Percentiles rank a stretch among this genome's conserved stretches.
These are phyloP conservation scores for Ichneumon xanthorius DNA, from an alignment of 2,888 invertebrate species.

Conservation along the genomic window DNA sequence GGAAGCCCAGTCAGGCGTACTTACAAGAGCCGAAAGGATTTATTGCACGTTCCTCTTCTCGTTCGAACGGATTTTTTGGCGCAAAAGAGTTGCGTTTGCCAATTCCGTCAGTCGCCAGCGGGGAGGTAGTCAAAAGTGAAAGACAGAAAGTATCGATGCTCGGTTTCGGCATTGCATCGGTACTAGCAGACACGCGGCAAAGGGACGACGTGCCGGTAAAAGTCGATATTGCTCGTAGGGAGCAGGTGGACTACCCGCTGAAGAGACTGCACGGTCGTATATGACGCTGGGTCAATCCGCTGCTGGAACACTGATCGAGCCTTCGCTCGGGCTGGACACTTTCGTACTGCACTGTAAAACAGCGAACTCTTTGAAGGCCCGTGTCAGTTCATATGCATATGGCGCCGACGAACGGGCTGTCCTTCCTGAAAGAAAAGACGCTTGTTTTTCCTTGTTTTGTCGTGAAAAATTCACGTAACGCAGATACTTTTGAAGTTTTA, in stretches of 20 bases:
- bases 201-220: constrained; percentile 69
- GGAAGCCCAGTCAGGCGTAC: constrained; percentile 17
- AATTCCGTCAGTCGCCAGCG: constrained; percentile 60
- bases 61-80: constrained; percentile 76
- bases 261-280: not conserved
- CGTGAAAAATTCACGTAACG: no score
- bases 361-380: not conserved
- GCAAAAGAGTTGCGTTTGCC: constrained; percentile 73
- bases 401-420: no score
- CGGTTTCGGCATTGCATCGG: constrained; percentile 36
- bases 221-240: constrained; percentile 60
- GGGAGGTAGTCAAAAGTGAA: constrained; percentile 35
- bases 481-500: no score
- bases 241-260: not conserved
- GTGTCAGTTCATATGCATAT: not conserved
- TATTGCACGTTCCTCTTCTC: constrained; percentile 72
- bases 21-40: constrained; percentile 66
- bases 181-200: constrained; percentile 46
- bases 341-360: not conserved
- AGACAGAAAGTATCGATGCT: constrained; percentile 45
- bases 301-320: not conserved
- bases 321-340: not conserved
- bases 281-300: not conserved
- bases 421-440: no score
- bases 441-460: no score